These are phyloP conservation scores for Eulemur mongoz DNA, from an alignment of 2,797 vertebrate genomes.

Conservation along the genomic window DNA sequence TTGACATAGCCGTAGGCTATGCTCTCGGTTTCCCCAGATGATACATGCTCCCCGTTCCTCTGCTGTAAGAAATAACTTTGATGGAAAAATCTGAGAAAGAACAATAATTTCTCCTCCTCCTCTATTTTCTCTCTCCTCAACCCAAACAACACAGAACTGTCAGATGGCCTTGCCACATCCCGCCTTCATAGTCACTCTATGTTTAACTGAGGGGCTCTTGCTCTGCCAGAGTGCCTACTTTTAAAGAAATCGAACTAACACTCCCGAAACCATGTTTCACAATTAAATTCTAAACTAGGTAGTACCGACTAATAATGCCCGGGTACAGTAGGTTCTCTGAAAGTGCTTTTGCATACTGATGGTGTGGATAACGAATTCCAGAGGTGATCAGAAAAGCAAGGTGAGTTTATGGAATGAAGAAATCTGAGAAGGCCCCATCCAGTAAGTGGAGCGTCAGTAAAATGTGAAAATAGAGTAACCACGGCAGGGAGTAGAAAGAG, in stretches of 20 bases:
- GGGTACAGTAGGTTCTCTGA: background rate
- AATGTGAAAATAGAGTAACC: background rate
- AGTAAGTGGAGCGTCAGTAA: background rate
- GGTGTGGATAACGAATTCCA: background rate
- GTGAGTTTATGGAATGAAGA: background rate
- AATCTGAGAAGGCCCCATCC: background rate
- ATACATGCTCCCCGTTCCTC: background rate
- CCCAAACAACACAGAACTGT: background rate
- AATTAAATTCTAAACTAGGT: background rate
- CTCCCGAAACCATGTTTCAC: background rate
- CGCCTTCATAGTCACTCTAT: background rate
- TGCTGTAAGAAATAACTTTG: background rate
- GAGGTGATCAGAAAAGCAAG: background rate
- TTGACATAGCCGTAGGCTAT: background rate
- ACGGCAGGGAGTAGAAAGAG: background rate
- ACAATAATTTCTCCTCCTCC: background rate
- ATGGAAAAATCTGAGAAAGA: constrained; percentile 20
- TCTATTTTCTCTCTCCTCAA: background rate
- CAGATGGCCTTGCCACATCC: background rate
- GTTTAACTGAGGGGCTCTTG: background rate
- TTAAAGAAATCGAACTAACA: background rate
- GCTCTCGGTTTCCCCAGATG: background rate
- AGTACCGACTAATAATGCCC: background rate
- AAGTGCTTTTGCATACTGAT: background rate
- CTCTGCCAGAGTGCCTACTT: background rate